Conservation (phyloP, 2,888 invertebrate species). For the Leistus spinibarbis region DNA sequence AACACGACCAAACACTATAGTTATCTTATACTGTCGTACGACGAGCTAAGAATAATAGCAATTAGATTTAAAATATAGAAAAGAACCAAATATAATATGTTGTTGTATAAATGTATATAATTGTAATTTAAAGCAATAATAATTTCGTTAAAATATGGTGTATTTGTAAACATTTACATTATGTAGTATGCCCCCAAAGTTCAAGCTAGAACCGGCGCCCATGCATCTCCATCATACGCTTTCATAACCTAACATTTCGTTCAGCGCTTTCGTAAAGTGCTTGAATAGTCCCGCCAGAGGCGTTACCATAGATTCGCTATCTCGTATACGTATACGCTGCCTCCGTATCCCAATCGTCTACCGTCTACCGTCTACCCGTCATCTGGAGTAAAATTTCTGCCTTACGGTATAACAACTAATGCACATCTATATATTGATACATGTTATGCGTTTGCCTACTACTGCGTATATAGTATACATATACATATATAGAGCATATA, state of each 20-base stretch:
- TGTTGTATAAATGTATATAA: too few species aligned
- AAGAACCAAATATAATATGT: too few species aligned
- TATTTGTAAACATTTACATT: too few species aligned
- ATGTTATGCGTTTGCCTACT: neutral
- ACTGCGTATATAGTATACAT: neutral
- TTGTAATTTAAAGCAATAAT: too few species aligned
- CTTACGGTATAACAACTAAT: neutral
- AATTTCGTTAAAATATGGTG: too few species aligned
- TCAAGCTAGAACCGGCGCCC: neutral
- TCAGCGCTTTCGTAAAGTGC: slow-evolving; percentile 1
- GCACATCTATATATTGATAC: neutral
- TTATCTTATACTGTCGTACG: too few species aligned
- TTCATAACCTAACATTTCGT: neutral
- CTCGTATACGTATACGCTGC: neutral
- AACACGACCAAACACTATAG: too few species aligned
- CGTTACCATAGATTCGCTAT: neutral
- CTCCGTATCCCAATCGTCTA: neutral
- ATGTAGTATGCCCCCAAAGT: neutral
- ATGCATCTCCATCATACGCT: neutral
- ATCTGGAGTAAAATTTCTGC: neutral
- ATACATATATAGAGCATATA: neutral
- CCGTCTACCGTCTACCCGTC: neutral
- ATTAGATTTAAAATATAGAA: too few species aligned
- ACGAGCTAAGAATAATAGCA: too few species aligned
- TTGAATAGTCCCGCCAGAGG: slow-evolving; percentile 2